Base-by-base conservation (phyloP, 2,888 invertebrate genomes). In the Volucella inflata region DNA sequence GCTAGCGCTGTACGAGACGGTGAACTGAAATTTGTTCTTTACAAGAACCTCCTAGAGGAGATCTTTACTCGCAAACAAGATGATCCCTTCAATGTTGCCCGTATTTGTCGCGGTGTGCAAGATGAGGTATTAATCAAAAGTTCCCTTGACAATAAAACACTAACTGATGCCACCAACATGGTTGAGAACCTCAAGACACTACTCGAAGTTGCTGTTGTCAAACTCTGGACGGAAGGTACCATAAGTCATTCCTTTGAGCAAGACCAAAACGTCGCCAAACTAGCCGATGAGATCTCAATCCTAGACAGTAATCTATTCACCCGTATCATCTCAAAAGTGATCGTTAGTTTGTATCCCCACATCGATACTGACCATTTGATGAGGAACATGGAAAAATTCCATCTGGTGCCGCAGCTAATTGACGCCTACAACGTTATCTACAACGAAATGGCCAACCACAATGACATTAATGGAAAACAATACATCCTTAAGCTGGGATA, bases 311-410 rank as follows among this genome's bases (percentile, higher is more conserved):
- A 51, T 12, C 72, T 85, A 2, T 85, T 85, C 42, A 81, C 62
- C 1, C 55, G 50, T 14, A 77, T 85, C n/a, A 81, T 85, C 16
- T 68, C 85, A 14, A 81, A 72, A 16, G 68, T 85, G 10, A 16
- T 85, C 51, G 30, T 68, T 4, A 71, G 51, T 0, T 44, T 72
- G 1, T 85, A 85, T 42, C 53, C 85, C 0, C 55, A 68, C 21
- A 62, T 72, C 3, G 72, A 81, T 0, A 81, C 75, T 8, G 81
- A 81, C 16, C 55, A 77, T 1, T 12, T 85, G 46, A 81, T 85
- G 81, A 67, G 85, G 16, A 81, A 81, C 48, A 85, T 85, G 81
- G 85, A 85, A 38, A 81, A 68, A 40, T 77, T 85, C 21, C 85
- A 85, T 12, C 42, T 85, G 42, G n/a, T 85, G 2, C 85, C 85